Conservation (phyloP, 1,140 invertebrate species). For the Lordiphosa collinella region DNA sequence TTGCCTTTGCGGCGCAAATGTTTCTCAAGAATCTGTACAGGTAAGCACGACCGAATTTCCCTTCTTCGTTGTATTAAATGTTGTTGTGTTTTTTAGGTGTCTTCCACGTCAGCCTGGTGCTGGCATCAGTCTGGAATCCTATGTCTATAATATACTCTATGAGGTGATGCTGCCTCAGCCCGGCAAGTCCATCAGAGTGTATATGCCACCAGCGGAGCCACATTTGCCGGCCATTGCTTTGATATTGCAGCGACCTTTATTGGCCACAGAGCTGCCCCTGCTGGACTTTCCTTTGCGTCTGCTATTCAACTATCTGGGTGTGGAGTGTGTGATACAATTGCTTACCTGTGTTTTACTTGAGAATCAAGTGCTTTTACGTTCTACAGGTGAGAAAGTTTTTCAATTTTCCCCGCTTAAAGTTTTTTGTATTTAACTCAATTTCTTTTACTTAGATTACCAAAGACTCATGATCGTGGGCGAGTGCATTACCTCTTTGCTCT, state of each 20-base stretch:
- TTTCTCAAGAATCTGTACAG: constrained; percentile 93
- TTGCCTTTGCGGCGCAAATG: constrained; percentile 90
- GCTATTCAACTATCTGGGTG: constrained; percentile 91
- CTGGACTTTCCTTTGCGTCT: constrained; percentile 95
- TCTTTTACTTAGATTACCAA: constrained; percentile 88
- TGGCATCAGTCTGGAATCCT: constrained; percentile 91
- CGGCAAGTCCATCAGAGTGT: constrained; percentile 92
- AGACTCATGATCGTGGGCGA: constrained; percentile 98
- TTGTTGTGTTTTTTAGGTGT: constrained; percentile 81
- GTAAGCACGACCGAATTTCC: constrained; percentile 80
- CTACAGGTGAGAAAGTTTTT: constrained; percentile 90
- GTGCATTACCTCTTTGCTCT: constrained; percentile 92
- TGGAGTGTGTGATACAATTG: constrained; percentile 95
- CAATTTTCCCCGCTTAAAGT: too few relatives aligned
- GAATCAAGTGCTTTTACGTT: constrained; percentile 97
- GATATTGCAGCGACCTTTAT: constrained; percentile 86
- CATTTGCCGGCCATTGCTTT: constrained; percentile 84
- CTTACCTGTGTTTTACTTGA: constrained; percentile 97
- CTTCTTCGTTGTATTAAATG: not conserved
- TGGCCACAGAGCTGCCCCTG: constrained; percentile 91
- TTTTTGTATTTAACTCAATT: too few relatives aligned
- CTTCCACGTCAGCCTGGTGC: constrained; percentile 86
- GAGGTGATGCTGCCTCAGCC: constrained; percentile 94
- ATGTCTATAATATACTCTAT: constrained; percentile 96
- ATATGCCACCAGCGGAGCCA: constrained; percentile 87